These are phyloP conservation scores for Erpetoichthys calabaricus DNA, from an alignment of 2,797 vertebrate genomes.

Conservation along the genomic window DNA sequence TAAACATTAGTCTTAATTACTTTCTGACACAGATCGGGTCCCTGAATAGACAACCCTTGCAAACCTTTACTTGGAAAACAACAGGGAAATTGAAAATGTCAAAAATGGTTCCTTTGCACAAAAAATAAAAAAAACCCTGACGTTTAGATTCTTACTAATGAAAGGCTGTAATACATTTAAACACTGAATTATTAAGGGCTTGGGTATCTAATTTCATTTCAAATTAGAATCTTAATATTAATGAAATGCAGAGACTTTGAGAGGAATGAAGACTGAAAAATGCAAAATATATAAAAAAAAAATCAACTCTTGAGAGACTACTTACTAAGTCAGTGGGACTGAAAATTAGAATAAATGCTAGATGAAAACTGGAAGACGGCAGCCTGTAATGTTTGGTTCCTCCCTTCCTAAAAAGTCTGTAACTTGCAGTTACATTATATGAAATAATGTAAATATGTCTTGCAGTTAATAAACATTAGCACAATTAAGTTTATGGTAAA, in stretches of 20 bases:
- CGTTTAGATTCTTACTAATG: slow-evolving; percentile 9
- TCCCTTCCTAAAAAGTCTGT: no score
- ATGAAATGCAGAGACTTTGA: slow-evolving; percentile 7
- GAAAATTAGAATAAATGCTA: slow-evolving; percentile 6
- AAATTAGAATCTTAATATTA: slow-evolving; percentile 9
- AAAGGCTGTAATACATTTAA: slow-evolving; percentile 9
- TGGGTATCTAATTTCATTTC: slow-evolving; percentile 5
- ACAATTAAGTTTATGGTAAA: no score
- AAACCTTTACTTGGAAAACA: slow-evolving; percentile 12
- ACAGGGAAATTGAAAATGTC: slow-evolving; percentile 10
- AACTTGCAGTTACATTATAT: no score
- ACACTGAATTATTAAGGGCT: slow-evolving; percentile 12
- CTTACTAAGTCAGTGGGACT: slow-evolving; percentile 2
- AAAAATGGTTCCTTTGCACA: slow-evolving; percentile 8
- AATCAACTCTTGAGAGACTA: not conserved
- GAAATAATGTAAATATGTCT: no score
- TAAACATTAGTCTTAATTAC: slow-evolving; percentile 19
- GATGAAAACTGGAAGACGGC: slow-evolving; percentile 3
- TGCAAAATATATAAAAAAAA: no score
- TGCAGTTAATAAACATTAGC: no score
- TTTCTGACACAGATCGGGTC: slow-evolving; percentile 16
- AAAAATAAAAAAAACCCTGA: not conserved
- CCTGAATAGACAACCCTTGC: slow-evolving; percentile 8
- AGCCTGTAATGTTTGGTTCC: no score
- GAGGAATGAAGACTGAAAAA: not conserved